Base-by-base conservation (phyloP, 35 echinoderm and acorn worm species). In the Diadema setosum region DNA sequence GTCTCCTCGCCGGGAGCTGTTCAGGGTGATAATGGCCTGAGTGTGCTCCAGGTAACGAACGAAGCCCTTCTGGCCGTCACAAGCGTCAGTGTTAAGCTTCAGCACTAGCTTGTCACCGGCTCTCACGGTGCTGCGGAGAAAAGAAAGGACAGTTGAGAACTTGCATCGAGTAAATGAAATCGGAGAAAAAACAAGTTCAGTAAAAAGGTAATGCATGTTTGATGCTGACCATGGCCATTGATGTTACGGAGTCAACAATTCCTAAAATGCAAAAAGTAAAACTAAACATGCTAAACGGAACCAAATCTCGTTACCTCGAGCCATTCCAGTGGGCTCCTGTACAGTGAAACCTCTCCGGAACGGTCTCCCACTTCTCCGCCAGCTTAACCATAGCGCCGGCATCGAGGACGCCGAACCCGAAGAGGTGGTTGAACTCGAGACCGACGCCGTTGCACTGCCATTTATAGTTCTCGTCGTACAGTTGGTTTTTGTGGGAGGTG, bases 361-460 rank as follows among this genome's bases (percentile, higher is more conserved):
- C 96, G 27, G 82, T 94, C n/a, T 85, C 67, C 96, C 96, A 99
- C 40, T 92, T 91, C 65, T 91, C 84, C 3, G 96, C 96, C 60
- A 92, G 20, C 59, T 91, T 92, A 6, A 99, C 96, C 92, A 99
- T 99, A 8, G 90, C 90, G 8, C 96, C 96, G 17, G 96, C 96
- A 90, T 99, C 96, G 14, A 99, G 83, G 11, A 99, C 96, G 2
- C 96, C 96, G 21, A 99, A 99, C 1, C 96, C 96, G 56, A 99
- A 99, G 2, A 99, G 86, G 40, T 99, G 96, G 81, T 99, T 99
- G 75, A 99, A 99, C 40, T 99, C 93, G 6, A 99, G 74, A 26
- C 96, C 96, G 2, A 99, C 90, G 41, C 96, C 96, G 42, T 99
- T 99, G 75, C 92, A 99, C 58, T 94, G 89, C 96, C 96, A 99